Evolutionary conservation across 2,797 vertebrate species (phyloP).

Genomic region (Falco novaeseelandiae): DNA sequence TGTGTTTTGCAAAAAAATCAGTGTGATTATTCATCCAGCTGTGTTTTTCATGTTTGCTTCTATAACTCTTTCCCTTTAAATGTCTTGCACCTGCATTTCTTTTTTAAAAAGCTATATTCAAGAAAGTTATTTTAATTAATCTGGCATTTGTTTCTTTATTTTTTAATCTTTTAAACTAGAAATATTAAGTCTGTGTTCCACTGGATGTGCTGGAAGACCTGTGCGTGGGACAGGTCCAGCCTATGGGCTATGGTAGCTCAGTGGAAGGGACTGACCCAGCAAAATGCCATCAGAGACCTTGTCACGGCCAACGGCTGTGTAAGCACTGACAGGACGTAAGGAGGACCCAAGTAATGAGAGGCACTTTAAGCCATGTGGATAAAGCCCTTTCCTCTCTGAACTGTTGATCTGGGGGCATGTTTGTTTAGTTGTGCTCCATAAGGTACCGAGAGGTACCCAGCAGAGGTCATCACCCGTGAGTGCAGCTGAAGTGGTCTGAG

Average conservation of each 20-base stretch:
- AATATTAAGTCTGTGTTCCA: background rate
- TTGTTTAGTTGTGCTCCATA: background rate
- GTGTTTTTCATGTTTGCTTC: background rate
- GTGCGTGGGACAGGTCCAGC: background rate
- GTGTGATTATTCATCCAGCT: background rate
- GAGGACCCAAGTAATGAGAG: background rate
- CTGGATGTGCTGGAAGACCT: background rate
- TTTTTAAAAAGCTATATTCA: background rate
- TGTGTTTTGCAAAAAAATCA: background rate
- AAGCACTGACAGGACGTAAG: background rate
- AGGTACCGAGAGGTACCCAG: background rate
- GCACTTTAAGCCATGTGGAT: background rate
- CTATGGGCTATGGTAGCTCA: background rate
- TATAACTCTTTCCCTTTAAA: background rate
- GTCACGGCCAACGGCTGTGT: background rate
- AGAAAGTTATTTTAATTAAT: background rate
- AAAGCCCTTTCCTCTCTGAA: background rate
- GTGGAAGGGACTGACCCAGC: background rate
- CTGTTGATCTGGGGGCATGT: background rate
- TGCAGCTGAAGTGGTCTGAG: background rate
- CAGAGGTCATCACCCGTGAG: background rate
- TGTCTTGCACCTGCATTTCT: background rate
- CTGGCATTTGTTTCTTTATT: background rate
- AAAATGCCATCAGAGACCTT: background rate
- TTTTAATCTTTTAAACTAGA: background rate